A percentile compares a stretch with the other conserved stretches of the same genome.
These are phyloP conservation scores for Aramus guarauna DNA, from an alignment of 2,113 vertebrate species.

Conservation along the genomic window DNA sequence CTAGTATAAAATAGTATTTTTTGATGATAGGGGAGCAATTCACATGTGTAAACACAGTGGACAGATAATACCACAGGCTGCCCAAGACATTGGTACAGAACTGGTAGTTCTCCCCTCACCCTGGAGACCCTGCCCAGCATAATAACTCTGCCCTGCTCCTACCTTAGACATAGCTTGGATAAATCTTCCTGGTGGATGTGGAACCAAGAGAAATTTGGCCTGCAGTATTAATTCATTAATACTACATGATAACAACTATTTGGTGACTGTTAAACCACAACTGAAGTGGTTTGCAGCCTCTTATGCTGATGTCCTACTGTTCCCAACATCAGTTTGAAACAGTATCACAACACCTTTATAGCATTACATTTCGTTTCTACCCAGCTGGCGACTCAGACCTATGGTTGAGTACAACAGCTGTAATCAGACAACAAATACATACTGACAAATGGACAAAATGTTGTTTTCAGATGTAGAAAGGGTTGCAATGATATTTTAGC, in stretches of 20 bases:
- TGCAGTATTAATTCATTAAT: neutral
- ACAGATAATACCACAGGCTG: neutral
- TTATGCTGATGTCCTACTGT: neutral
- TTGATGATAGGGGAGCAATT: neutral
- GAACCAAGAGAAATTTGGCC: neutral
- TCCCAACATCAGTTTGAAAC: neutral
- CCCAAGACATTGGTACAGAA: neutral
- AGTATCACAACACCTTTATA: neutral
- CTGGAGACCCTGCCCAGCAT: neutral
- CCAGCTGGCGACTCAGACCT: neutral
- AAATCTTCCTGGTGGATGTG: neutral
- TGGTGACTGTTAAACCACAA: neutral
- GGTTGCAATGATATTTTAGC: neutral
- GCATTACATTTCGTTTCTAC: neutral
- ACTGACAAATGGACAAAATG: neutral
- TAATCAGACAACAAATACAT: neutral
- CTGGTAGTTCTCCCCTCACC: neutral
- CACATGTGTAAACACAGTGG: fast-evolving
- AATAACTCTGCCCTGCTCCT: neutral
- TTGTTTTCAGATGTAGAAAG: neutral
- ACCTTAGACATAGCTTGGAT: neutral
- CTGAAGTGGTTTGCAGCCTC: neutral
- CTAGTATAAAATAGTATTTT: neutral
- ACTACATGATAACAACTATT: neutral
- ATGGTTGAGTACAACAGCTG: neutral